Percentiles rank a stretch among this genome's conserved stretches.
Conservation (phyloP, 2,888 invertebrate species). For the Metacarcinus magister region DNA sequence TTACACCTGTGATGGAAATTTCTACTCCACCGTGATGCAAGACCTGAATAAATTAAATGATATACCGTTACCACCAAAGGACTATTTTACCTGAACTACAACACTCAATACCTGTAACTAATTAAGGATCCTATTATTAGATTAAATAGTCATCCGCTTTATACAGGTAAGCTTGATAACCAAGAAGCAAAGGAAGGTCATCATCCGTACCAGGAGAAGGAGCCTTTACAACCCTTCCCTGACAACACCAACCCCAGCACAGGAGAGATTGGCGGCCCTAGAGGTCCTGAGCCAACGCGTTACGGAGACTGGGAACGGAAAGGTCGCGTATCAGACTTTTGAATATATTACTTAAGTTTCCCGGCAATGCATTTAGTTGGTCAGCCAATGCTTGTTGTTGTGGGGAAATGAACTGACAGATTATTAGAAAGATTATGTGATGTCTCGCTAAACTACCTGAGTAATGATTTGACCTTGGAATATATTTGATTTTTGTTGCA, state of each 20-base stretch:
- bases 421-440: neutral
- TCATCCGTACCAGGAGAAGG: slow-evolving; percentile 88
- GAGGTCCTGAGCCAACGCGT: slow-evolving; percentile 98
- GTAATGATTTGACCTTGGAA: neutral
- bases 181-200: slow-evolving; percentile 64
- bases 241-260: slow-evolving; percentile 95
- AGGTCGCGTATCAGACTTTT: slow-evolving; percentile 98
- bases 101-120: neutral
- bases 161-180: slow-evolving; percentile 79
- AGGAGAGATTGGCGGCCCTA: slow-evolving; percentile 97
- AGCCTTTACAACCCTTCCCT: slow-evolving; percentile 93
- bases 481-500: neutral
- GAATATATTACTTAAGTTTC: slow-evolving; percentile 83
- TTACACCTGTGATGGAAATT: too few species aligned
- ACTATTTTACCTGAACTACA: too few species aligned
- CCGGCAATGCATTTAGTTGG: neutral
- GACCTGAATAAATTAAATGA: too few species aligned
- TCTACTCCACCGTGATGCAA: too few species aligned
- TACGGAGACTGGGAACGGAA: slow-evolving; percentile 99
- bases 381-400: neutral
- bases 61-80: too few species aligned
- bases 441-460: neutral
- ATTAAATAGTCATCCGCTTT: neutral
- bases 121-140: neutral
- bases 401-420: neutral